Evolutionary conservation across 2,797 vertebrate genomes (phyloP).

Genomic region (Pangasius krempfi): DNA sequence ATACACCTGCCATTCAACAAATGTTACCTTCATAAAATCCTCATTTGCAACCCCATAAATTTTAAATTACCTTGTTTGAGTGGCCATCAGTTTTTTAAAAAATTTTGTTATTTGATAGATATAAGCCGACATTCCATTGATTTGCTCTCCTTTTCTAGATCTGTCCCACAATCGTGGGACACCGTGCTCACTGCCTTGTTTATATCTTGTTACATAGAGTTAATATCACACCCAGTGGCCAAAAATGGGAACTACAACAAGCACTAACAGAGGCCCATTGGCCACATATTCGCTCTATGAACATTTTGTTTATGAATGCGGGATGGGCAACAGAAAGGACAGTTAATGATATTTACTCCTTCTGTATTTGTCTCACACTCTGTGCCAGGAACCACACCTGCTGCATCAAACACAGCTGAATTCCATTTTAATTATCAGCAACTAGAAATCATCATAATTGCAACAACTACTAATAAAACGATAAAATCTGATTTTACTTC

Average conservation of each 20-base stretch:
- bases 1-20: too few relatives aligned
- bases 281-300: neutral
- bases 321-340: neutral
- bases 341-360: neutral
- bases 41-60: neutral
- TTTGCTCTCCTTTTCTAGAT: neutral
- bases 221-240: neutral
- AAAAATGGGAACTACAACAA: neutral
- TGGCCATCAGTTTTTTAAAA: too few relatives aligned
- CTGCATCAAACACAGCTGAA: neutral
- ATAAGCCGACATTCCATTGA: neutral
- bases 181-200: neutral
- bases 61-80: neutral
- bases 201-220: too few relatives aligned
- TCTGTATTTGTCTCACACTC: neutral
- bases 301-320: neutral
- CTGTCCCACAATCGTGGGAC: neutral
- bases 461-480: neutral
- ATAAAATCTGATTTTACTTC: neutral
- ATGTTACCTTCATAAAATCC: neutral
- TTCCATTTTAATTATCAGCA: neutral
- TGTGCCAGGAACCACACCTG: neutral
- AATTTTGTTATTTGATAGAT: neutral
- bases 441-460: conserved; percentile 1
- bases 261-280: neutral